Percentiles rank a stretch among this genome's conserved stretches.
Evolutionary conservation across 2,888 invertebrate genomes (phyloP).

Genomic region (Callyntrura guangdongensis): DNA sequence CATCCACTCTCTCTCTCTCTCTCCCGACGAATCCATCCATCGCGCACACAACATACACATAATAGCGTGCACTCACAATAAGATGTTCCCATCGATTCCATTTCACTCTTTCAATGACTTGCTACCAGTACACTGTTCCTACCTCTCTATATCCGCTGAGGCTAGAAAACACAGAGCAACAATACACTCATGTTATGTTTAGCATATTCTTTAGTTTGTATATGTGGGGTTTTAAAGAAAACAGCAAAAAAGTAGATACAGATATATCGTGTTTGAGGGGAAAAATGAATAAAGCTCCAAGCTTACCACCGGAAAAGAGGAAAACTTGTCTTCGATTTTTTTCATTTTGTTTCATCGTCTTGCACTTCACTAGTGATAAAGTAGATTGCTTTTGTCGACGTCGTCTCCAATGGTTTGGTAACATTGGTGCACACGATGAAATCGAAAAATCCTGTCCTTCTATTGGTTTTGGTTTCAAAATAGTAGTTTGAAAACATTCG

Average conservation of each 20-base stretch:
- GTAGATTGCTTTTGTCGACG: slow-evolving; percentile 5
- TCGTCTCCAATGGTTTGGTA: not conserved
- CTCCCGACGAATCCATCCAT: slow-evolving; percentile 28
- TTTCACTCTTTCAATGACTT: slow-evolving; percentile 53
- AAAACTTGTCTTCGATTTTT: slow-evolving; percentile 51
- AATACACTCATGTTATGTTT: too few species aligned
- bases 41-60: not conserved
- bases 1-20: slow-evolving; percentile 57
- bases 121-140: not conserved
- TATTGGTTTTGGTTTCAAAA: slow-evolving; percentile 8
- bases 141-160: not conserved
- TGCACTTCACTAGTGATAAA: not conserved
- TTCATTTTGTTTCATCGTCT: slow-evolving; percentile 27
- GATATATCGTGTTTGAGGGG: not conserved
- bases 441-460: not conserved
- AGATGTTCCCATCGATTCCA: slow-evolving; percentile 50
- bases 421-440: not conserved
- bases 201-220: slow-evolving; percentile 10
- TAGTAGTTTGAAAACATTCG: not conserved
- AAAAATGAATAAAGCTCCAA: not conserved
- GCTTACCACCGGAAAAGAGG: slow-evolving; percentile 4
- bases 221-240: not conserved
- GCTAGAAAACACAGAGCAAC: not conserved
- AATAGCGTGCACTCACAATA: slow-evolving; percentile 20
- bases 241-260: not conserved